phyloP scores from a whole-genome alignment of 2,888 invertebrate species.

The Itoplectis maculator region DNA sequence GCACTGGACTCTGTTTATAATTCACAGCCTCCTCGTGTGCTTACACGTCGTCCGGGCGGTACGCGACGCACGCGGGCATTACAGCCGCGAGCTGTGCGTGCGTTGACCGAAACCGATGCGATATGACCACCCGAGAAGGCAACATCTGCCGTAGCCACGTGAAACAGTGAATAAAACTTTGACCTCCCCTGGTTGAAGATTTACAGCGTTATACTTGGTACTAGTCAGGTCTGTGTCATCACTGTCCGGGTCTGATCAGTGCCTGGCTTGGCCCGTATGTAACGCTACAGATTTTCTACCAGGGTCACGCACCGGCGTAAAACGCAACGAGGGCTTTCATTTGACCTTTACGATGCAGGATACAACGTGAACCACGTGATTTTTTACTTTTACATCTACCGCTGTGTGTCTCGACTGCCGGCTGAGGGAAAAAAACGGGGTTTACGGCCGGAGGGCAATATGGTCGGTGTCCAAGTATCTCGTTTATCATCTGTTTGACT shows the following conservation, averaged over 20 bases:
- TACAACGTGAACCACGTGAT: neutral
- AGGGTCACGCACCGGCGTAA: conserved; percentile 1
- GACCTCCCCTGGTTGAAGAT: too few species aligned
- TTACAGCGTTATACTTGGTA: too few species aligned
- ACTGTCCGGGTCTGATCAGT: too few species aligned
- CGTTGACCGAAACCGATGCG: neutral
- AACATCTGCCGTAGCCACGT: neutral
- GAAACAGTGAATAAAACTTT: neutral
- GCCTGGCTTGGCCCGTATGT: too few species aligned
- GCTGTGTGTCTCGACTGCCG: neutral
- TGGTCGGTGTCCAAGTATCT: neutral
- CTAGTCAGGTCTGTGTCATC: too few species aligned
- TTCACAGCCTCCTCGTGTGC: neutral
- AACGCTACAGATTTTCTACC: too few species aligned
- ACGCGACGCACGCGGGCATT: conserved; percentile 1
- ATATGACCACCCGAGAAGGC: neutral
- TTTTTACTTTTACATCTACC: neutral
- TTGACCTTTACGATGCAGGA: conserved; percentile 28
- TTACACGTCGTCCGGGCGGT: neutral
- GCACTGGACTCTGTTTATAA: conserved; percentile 9
- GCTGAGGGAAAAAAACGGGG: neutral
- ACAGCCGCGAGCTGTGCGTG: neutral
- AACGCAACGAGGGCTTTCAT: conserved; percentile 32
- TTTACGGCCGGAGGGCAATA: neutral
- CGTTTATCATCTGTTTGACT: conserved; percentile 3